Evolutionary conservation across 2,888 invertebrate genomes (phyloP).

Genomic region (Nomada fabriciana): DNA sequence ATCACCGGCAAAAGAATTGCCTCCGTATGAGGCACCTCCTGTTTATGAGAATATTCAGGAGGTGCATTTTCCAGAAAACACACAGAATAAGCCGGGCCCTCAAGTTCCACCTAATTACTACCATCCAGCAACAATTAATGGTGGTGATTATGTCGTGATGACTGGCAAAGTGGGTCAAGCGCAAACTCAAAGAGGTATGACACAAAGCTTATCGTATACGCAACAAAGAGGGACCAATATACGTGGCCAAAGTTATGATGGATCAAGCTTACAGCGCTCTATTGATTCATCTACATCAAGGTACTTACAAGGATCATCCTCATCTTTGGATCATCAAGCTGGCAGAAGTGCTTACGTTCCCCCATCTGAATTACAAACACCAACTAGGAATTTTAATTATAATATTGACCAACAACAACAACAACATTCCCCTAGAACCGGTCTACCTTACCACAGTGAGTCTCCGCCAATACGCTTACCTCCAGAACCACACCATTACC

Average conservation of each 20-base stretch:
- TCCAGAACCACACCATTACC: slow-evolving; percentile 79
- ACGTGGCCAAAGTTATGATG: slow-evolving; percentile 80
- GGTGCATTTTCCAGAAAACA: slow-evolving; percentile 81
- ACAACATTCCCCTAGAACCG: slow-evolving; percentile 77
- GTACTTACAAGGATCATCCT: slow-evolving; percentile 75
- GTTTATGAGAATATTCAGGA: slow-evolving; percentile 88
- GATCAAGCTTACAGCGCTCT: slow-evolving; percentile 72
- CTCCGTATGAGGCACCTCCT: slow-evolving; percentile 86
- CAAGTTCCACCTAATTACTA: slow-evolving; percentile 83
- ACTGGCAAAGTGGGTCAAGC: slow-evolving; percentile 87
- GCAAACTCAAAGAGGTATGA: slow-evolving; percentile 73
- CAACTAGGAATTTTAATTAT: slow-evolving; percentile 74
- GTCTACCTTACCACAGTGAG: slow-evolving; percentile 77
- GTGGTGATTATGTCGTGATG: slow-evolving; percentile 93
- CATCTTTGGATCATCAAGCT: slow-evolving; percentile 77
- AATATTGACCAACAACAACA: slow-evolving; percentile 73
- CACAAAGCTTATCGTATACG: slow-evolving; percentile 69
- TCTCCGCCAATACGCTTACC: slow-evolving; percentile 77
- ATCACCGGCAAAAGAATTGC: slow-evolving; percentile 86
- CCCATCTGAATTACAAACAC: slow-evolving; percentile 81
- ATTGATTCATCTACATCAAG: slow-evolving; percentile 64
- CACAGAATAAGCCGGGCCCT: slow-evolving; percentile 83
- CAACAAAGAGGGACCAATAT: slow-evolving; percentile 68
- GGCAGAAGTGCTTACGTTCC: slow-evolving; percentile 81
- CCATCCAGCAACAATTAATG: slow-evolving; percentile 89